Conservation (phyloP, 2,888 invertebrate genomes). For the Rhagonycha fulva region DNA sequence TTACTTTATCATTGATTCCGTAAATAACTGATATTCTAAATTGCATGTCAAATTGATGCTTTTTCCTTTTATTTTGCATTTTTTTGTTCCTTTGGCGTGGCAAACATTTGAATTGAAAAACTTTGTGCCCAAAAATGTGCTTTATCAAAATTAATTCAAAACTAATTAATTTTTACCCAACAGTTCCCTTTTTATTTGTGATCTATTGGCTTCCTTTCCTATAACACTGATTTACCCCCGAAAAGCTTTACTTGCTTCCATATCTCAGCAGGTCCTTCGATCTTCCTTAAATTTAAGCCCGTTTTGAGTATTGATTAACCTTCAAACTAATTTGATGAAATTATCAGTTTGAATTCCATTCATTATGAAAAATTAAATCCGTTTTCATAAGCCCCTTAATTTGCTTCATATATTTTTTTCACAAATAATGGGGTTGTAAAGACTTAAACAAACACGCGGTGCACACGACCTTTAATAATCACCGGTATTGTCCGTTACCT, state of each 20-base stretch:
- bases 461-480: conserved; percentile 48
- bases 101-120: too few relatives aligned
- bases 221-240: background rate
- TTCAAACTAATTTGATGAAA: background rate
- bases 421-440: conserved; percentile 34
- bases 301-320: background rate
- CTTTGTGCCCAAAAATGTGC: too few relatives aligned
- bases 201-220: background rate
- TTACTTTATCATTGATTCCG: too few relatives aligned
- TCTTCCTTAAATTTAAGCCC: background rate
- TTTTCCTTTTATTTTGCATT: too few relatives aligned
- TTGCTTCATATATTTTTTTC: conserved; percentile 8
- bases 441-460: conserved; percentile 44
- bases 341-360: background rate
- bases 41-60: too few relatives aligned
- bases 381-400: background rate
- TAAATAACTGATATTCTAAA: too few relatives aligned
- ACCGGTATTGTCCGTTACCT: conserved; percentile 50
- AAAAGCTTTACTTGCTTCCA: background rate
- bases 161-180: background rate
- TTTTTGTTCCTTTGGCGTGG: too few relatives aligned
- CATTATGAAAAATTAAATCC: background rate
- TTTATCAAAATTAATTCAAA: background rate
- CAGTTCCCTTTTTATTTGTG: background rate
- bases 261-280: background rate